Evolutionary conservation across 1,140 invertebrate genomes (phyloP).

Genomic region (Drosophila nigromelanica): DNA sequence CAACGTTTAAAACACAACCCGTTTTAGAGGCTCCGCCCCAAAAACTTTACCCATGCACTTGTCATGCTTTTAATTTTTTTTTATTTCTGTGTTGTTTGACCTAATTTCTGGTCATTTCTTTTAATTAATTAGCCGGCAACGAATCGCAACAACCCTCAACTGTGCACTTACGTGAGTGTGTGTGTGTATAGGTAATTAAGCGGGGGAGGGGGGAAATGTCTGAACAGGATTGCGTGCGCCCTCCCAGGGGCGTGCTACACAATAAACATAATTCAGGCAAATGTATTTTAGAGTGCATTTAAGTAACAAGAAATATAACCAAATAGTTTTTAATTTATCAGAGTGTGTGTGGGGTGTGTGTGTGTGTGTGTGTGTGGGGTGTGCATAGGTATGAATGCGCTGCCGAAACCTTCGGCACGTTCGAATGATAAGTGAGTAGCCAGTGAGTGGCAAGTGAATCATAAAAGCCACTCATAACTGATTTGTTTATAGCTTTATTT

Average conservation of each 20-base stretch:
- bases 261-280: slow-evolving; percentile 49
- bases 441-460: slow-evolving; percentile 26
- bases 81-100: slow-evolving; percentile 49
- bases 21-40: not conserved
- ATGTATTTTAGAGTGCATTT: slow-evolving; percentile 68
- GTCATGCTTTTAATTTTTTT: slow-evolving; percentile 22
- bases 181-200: slow-evolving; percentile 9
- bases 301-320: slow-evolving; percentile 22
- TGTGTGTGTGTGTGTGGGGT: slow-evolving; percentile 26
- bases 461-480: slow-evolving; percentile 11
- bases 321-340: slow-evolving; percentile 49
- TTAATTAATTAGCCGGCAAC: slow-evolving; percentile 72
- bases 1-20: slow-evolving; percentile 41
- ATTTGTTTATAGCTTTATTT: slow-evolving; percentile 39
- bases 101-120: slow-evolving; percentile 60
- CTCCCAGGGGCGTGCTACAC: slow-evolving; percentile 52
- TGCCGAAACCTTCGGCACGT: slow-evolving; percentile 10
- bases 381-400: not conserved
- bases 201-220: not conserved
- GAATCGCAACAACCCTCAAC: slow-evolving; percentile 34
- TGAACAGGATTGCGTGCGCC: slow-evolving; percentile 45
- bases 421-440: slow-evolving; percentile 26
- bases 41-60: slow-evolving; percentile 59
- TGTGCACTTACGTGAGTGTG: slow-evolving; percentile 27
- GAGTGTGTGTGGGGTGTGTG: slow-evolving; percentile 35